phyloP scores from a whole-genome alignment of 2,797 vertebrate species.

The Acanthurus tractus region DNA sequence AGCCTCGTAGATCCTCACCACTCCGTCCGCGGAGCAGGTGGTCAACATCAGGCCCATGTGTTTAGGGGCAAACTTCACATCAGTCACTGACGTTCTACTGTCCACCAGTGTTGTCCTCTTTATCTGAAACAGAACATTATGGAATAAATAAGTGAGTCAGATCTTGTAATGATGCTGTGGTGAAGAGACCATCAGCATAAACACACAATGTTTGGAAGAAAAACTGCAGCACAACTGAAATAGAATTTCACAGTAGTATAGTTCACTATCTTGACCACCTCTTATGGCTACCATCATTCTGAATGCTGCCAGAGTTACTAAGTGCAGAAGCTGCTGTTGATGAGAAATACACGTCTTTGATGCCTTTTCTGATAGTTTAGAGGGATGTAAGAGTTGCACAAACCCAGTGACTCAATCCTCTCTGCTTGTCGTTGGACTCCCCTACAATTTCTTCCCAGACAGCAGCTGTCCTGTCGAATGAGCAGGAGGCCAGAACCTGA shows the following conservation, averaged over 20 bases:
- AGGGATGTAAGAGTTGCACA: slow-evolving; percentile 49
- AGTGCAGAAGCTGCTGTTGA: not conserved
- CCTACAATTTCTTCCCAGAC: slow-evolving; percentile 99
- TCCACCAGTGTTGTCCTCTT: slow-evolving; percentile 98
- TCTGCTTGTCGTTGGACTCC: slow-evolving; percentile 98
- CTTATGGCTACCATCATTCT: not conserved
- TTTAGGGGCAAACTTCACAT: slow-evolving; percentile 98
- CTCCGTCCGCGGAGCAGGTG: slow-evolving; percentile 96
- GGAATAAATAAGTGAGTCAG: slow-evolving; percentile 5
- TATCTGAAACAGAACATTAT: slow-evolving; percentile 83
- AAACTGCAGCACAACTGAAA: not conserved
- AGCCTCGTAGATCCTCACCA: slow-evolving; percentile 97
- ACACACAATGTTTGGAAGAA: too few species aligned
- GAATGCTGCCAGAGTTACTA: not conserved
- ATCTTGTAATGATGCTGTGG: not conserved
- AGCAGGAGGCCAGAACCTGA: slow-evolving; percentile 96
- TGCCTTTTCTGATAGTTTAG: not conserved
- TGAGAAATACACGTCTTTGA: not conserved
- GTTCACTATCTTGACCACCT: not conserved
- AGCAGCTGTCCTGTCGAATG: slow-evolving; percentile 96
- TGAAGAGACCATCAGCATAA: not conserved
- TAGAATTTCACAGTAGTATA: not conserved
- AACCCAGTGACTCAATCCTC: slow-evolving; percentile 98
- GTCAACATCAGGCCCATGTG: slow-evolving; percentile 99
- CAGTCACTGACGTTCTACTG: slow-evolving; percentile 97